These are phyloP conservation scores for Masnerella sp. DNA, from an alignment of 2,888 invertebrate species.

Conservation along the genomic window DNA sequence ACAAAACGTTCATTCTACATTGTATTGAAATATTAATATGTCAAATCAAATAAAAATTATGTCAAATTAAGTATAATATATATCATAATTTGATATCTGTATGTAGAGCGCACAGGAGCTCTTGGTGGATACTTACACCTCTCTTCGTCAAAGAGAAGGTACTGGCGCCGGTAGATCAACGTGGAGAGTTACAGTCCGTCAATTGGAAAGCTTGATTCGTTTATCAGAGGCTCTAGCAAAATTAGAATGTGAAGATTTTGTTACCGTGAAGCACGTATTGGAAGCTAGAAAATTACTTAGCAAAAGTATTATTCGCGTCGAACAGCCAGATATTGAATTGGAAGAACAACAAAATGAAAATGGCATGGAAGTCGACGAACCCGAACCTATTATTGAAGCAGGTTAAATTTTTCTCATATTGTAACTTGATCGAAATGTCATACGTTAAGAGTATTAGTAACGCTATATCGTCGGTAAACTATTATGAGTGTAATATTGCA, in stretches of 20 bases:
- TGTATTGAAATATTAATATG: too few species aligned
- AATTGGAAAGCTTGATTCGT: slow-evolving; percentile 96
- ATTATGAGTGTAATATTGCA: slow-evolving; percentile 8
- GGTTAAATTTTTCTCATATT: slow-evolving; percentile 1
- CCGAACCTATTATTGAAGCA: not conserved
- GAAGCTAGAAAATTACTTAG: slow-evolving; percentile 95
- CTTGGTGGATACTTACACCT: slow-evolving; percentile 93
- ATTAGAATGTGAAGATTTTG: slow-evolving; percentile 95
- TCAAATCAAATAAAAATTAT: too few species aligned
- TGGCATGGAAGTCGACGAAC: slow-evolving; percentile 77
- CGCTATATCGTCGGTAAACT: not conserved
- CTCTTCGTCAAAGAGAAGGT: slow-evolving; percentile 90
- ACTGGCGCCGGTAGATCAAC: slow-evolving; percentile 84
- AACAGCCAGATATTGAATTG: slow-evolving; percentile 97
- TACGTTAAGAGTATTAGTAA: slow-evolving; percentile 30
- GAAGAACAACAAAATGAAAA: slow-evolving; percentile 88
- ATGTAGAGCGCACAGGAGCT: slow-evolving; percentile 87
- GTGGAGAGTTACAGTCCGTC: slow-evolving; percentile 98
- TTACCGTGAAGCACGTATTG: slow-evolving; percentile 91
- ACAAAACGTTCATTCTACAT: too few species aligned
- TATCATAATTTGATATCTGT: slow-evolving; percentile 12
- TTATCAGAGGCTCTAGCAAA: slow-evolving; percentile 98
- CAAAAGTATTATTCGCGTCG: slow-evolving; percentile 97
- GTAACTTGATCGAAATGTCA: slow-evolving; percentile 12
- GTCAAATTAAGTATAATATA: too few species aligned